Percentiles rank a stretch among this genome's conserved stretches.
Evolutionary conservation across 2,888 invertebrate genomes (phyloP).

Genomic region (Leucophora obtusa): DNA sequence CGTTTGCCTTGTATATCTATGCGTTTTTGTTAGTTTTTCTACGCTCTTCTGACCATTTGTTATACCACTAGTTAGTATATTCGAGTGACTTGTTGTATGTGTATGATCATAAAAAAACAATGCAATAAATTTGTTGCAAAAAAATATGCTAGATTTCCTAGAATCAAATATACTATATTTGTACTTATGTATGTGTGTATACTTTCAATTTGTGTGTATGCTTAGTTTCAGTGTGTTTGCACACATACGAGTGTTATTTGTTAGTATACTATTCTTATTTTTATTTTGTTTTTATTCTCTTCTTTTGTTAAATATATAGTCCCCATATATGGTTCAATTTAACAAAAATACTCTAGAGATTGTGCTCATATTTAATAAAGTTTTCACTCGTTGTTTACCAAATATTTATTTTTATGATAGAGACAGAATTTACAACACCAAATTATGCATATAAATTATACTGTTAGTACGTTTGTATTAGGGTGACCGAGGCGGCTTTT

Average conservation of each 20-base stretch:
- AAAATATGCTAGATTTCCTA: background rate
- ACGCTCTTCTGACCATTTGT: constrained; percentile 6
- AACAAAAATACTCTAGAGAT: constrained; percentile 12
- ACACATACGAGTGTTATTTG: too few species aligned
- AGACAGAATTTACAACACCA: background rate
- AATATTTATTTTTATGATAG: background rate
- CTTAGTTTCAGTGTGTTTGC: too few species aligned
- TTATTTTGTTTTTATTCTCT: background rate
- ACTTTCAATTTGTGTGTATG: too few species aligned
- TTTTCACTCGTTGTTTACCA: constrained; percentile 1
- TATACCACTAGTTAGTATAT: background rate
- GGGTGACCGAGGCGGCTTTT: too few species aligned
- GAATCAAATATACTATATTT: background rate
- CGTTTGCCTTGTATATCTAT: background rate
- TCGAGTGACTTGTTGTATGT: background rate
- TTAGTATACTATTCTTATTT: too few species aligned
- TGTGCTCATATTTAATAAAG: constrained; percentile 22
- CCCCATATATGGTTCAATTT: background rate
- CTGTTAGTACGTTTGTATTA: too few species aligned
- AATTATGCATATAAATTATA: too few species aligned
- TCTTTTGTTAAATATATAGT: background rate
- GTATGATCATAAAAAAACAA: background rate
- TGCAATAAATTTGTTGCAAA: background rate
- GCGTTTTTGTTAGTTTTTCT: background rate
- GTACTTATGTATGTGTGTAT: background rate